Percentiles rank a stretch among this genome's conserved stretches.
Evolutionary conservation across 2,797 vertebrate genomes (phyloP).

Genomic region (Leptodactylus fallax): DNA sequence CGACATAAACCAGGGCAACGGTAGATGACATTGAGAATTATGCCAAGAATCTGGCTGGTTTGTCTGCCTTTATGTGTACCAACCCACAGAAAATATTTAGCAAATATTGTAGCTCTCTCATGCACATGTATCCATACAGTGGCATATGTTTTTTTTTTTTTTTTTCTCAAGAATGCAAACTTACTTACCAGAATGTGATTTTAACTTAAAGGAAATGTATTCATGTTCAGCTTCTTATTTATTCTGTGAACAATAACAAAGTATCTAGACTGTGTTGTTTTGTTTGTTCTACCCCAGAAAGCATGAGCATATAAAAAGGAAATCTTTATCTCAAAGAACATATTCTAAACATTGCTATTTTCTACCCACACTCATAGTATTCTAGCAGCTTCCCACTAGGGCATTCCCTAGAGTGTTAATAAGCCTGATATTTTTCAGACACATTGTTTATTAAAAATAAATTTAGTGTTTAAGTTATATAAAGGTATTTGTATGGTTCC

Average conservation of each 20-base stretch:
- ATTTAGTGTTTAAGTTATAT: constrained; percentile 4
- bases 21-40: too few species aligned
- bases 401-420: constrained; percentile 20
- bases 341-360: constrained; percentile 22
- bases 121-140: neutral
- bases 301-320: neutral
- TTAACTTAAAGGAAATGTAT: neutral
- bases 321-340: constrained; percentile 29
- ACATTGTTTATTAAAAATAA: constrained; percentile 32
- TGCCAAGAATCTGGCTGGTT: neutral
- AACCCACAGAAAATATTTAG: neutral
- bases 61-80: neutral
- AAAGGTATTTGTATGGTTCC: neutral
- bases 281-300: constrained; percentile 33
- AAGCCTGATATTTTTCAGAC: constrained; percentile 18
- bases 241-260: constrained; percentile 13
- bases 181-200: neutral
- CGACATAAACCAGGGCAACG: too few species aligned
- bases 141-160: neutral
- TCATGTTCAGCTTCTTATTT: neutral
- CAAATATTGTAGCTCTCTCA: neutral
- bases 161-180: neutral
- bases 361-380: constrained; percentile 15
- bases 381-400: neutral
- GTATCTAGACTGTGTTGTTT: constrained; percentile 19